Evolutionary conservation across 2,888 invertebrate genomes (phyloP), one percentile per base, ranked within the genome.

Genomic region (Myathropa florea): DNA sequence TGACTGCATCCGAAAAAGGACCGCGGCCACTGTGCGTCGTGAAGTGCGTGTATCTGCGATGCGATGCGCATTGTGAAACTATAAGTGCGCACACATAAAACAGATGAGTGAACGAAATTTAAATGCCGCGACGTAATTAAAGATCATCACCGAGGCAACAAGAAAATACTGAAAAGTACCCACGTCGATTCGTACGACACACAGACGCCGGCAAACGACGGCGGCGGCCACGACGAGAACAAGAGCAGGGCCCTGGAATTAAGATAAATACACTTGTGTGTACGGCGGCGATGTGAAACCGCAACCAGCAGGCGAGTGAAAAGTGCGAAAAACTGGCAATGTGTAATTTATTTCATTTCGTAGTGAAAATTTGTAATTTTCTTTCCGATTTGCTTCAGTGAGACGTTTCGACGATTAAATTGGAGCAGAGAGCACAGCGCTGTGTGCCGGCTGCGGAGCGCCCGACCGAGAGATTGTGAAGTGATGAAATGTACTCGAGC

Each of bases 81-180:
- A 30, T 75, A 78, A 86, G 83, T 83, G 86, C 70, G 83, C 83
- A 83, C 78, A 70, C 78, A 86, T 86, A 86, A 86, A 83, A 79
- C 78, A 86, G 83, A 86, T 86, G 86, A 86, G 86, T 83, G 86
- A 86, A 86, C 82, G 83, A 86, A 86, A 86, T 86, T 83, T 79
- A 83, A 83, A 83, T 86, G 83, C 78, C 86, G 86, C 83, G 83
- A 79, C 78, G 82, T 83, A 86, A 86, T 86, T 86, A 85, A 85
- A 77, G 85, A 82, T 85, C 85, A 85, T 85, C 77, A 72, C 30
- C 72, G 67, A 68, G 65, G 71, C 84, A 78, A 57, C 60, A 30
- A 46, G 60, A 70, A 75, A 65, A 76, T 36, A 18, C 53, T 33
- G 26, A 36, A 23, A 59, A 55, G 24, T 63, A 55, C 33, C 33